Evolutionary conservation across 2,113 vertebrate species (phyloP), one percentile per base, ranked within the genome.

Genomic region (Carassius carassius): DNA sequence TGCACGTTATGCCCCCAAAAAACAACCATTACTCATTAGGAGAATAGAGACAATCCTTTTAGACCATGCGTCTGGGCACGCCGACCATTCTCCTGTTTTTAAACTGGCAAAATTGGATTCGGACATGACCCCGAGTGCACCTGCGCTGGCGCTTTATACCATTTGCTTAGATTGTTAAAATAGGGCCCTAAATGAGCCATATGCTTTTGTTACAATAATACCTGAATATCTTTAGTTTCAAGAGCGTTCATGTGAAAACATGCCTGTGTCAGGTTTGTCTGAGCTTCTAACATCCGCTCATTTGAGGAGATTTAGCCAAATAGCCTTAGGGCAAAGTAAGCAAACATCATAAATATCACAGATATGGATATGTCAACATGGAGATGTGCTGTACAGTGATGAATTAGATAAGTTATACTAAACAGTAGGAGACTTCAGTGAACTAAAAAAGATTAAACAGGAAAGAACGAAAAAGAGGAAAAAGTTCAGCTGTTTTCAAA

Each of bases 401-500:
- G 63, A 32, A 81, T 81, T 51, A 69, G 62, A 35, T 65, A 19
- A 9, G 25, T 37, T 51, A 14, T 35, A 54, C 23, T 51, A 25
- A 79, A 25, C 8, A 47, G 63, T 21, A n/a, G 44, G 49, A 81
- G 29, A 79, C 77, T 79, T 62, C 13, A 10, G 78, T 81, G 16
- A 67, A 51, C 19, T 21, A 56, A 58, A 72, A 35, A 47, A 70
- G 35, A 29, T 35, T 9, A 58, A 84, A 54, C 60, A 32, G 62
- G 65, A 78, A 76, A 32, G 19, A 60, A 17, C 10, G 35, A 79
- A 56, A 73, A 76, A 73, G 80, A 82, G 84, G 58, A 82, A 76
- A 84, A 58, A 77, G 32, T 65, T 25, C 60, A 32, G 58, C 87
- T 75, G 87, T 85, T 85, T 69, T 86, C 78, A 85, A 75, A 83